phyloP scores from a whole-genome alignment of 2,113 vertebrate species.

The Chaetodon trifascialis region DNA sequence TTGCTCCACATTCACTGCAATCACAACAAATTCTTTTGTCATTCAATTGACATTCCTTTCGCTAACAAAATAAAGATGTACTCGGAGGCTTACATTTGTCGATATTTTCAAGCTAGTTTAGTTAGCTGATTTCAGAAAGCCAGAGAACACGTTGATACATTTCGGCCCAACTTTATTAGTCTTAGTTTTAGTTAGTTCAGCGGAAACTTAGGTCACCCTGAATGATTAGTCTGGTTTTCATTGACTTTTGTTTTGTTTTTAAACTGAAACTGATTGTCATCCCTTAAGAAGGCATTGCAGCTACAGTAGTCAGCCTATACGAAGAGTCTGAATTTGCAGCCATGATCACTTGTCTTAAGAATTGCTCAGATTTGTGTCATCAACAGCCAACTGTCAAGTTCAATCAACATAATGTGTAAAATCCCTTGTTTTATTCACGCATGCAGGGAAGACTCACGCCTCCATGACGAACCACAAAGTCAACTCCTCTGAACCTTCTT shows the following conservation, averaged over 20 bases:
- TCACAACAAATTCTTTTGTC: neutral
- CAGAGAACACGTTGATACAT: neutral
- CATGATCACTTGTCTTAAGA: neutral
- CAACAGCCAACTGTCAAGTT: neutral
- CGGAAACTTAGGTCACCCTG: too few relatives aligned
- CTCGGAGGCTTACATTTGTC: neutral
- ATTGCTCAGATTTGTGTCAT: slow-evolving; percentile 19
- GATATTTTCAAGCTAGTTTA: neutral
- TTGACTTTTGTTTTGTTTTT: too few relatives aligned
- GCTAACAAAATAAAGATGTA: neutral
- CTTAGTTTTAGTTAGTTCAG: too few relatives aligned
- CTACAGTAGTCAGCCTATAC: too few relatives aligned
- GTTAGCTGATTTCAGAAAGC: neutral
- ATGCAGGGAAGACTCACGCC: neutral
- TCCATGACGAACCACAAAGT: neutral
- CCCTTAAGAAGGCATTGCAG: too few relatives aligned
- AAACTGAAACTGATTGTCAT: too few relatives aligned
- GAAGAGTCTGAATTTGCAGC: neutral
- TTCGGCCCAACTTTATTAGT: neutral
- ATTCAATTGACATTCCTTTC: neutral
- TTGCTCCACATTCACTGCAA: neutral
- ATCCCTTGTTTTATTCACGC: neutral
- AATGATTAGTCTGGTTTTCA: neutral
- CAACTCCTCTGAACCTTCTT: neutral
- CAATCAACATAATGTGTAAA: slow-evolving; percentile 9